Percentiles rank a stretch among this genome's conserved stretches.
These are phyloP conservation scores for Phrynosoma blainvillii DNA, from an alignment of 2,113 vertebrate genomes.

Conservation along the genomic window DNA sequence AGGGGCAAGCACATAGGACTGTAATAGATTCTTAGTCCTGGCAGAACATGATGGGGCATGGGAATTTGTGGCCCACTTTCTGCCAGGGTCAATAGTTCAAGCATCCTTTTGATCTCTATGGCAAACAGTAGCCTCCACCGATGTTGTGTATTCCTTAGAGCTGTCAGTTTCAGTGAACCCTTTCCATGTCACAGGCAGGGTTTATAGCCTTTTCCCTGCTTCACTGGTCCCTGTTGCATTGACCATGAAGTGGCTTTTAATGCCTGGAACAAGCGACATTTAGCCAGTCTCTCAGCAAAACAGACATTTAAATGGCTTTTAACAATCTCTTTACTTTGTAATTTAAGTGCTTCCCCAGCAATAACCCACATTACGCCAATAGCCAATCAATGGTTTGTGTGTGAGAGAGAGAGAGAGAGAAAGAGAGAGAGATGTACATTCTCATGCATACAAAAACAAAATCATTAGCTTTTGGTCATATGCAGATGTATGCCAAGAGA, in stretches of 20 bases:
- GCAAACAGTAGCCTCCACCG: constrained; percentile 5
- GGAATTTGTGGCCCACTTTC: not conserved
- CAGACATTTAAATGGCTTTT: constrained; percentile 32
- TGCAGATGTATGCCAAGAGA: not conserved
- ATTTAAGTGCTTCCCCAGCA: not conserved
- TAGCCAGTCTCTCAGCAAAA: constrained; percentile 19
- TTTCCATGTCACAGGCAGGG: constrained; percentile 16
- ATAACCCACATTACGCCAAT: not conserved
- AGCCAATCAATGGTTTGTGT: not conserved
- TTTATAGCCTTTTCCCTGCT: constrained; percentile 29
- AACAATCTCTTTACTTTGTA: constrained; percentile 9
- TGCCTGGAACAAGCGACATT: constrained; percentile 18
- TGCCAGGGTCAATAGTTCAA: constrained; percentile 20
- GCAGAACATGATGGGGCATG: not conserved
- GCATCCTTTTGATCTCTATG: constrained; percentile 17
- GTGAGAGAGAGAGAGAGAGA: too few relatives aligned
- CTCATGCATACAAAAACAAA: not conserved
- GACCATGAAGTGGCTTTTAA: constrained; percentile 35
- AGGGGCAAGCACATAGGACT: not conserved
- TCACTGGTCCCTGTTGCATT: constrained; percentile 27
- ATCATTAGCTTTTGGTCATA: not conserved
- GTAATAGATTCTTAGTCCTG: not conserved
- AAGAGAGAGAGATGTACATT: too few relatives aligned
- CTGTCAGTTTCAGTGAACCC: constrained; percentile 23
- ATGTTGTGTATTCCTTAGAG: constrained; percentile 21